These are phyloP conservation scores for Halcyon chelicuti DNA, from an alignment of 2,797 vertebrate species.

Conservation along the genomic window DNA sequence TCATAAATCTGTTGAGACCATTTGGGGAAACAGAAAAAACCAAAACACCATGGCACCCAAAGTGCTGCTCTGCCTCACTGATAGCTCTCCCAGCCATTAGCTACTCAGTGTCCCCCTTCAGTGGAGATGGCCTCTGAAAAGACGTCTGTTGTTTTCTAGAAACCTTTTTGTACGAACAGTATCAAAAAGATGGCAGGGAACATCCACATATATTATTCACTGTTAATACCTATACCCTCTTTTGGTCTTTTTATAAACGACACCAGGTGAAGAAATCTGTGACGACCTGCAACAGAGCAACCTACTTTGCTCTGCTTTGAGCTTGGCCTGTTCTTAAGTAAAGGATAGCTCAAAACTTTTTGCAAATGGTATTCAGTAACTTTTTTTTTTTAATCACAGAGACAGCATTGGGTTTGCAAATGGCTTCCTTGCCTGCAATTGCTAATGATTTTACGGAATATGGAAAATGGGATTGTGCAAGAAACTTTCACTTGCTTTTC, in stretches of 20 bases:
- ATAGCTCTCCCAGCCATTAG: not conserved
- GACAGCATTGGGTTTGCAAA: not conserved
- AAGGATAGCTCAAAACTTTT: not conserved
- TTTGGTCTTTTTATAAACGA: slow-evolving; percentile 35
- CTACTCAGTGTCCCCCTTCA: not conserved
- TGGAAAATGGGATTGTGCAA: not conserved
- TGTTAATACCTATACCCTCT: not conserved
- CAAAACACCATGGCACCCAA: not conserved
- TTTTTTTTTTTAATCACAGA: not conserved
- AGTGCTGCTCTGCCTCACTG: not conserved
- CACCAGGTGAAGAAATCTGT: slow-evolving; percentile 38
- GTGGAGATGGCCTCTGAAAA: not conserved
- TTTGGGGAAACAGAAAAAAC: not conserved
- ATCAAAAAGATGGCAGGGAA: slow-evolving; percentile 37
- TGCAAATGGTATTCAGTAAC: not conserved
- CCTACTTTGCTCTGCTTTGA: slow-evolving; percentile 66
- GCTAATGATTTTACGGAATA: not conserved
- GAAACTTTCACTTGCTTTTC: not conserved
- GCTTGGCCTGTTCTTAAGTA: not conserved
- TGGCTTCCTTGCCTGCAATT: not conserved
- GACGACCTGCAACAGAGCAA: slow-evolving; percentile 39
- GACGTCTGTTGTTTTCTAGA: slow-evolving; percentile 46
- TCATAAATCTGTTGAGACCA: not conserved
- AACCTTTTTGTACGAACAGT: not conserved
- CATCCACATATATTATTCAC: slow-evolving; percentile 22